These are phyloP conservation scores for Spondyliosoma cantharus DNA, from an alignment of 2,797 vertebrate genomes.

Conservation along the genomic window DNA sequence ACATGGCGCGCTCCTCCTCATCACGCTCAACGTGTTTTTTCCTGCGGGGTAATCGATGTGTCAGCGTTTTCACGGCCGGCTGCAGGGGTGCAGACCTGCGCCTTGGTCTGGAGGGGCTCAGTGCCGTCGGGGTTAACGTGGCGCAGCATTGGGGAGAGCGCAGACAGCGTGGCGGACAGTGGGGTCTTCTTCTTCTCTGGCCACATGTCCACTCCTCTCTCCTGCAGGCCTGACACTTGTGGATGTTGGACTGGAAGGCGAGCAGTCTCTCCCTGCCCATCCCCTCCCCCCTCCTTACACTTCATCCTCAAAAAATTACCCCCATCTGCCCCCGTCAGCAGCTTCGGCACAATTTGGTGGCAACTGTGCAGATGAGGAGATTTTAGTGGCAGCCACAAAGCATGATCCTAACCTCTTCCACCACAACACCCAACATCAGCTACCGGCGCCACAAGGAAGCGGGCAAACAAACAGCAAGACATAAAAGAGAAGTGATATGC, in stretches of 20 bases:
- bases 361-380: conserved; percentile 47
- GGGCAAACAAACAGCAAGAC: conserved; percentile 55
- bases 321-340: conserved; percentile 36
- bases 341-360: conserved; percentile 47
- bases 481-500: conserved; percentile 67
- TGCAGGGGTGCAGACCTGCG: conserved; percentile 71
- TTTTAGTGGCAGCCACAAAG: conserved; percentile 61
- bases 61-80: conserved; percentile 80
- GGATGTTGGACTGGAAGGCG: conserved; percentile 39
- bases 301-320: conserved; percentile 30
- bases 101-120: conserved; percentile 40
- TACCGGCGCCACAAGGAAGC: conserved; percentile 40
- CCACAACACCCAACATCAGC: conserved; percentile 45
- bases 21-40: conserved; percentile 53
- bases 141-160: conserved; percentile 20
- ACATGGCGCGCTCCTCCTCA: conserved; percentile 59
- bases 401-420: conserved; percentile 44
- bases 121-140: conserved; percentile 67
- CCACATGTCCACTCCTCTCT: conserved; percentile 51
- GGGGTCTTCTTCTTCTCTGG: conserved; percentile 44
- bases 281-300: not conserved
- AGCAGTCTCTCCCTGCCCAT: not conserved
- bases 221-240: conserved; percentile 58
- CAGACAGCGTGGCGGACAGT: conserved; percentile 42
- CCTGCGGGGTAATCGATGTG: conserved; percentile 74